Evolutionary conservation across 2,113 vertebrate species (phyloP).

Genomic region (Xiphophorus maculatus): DNA sequence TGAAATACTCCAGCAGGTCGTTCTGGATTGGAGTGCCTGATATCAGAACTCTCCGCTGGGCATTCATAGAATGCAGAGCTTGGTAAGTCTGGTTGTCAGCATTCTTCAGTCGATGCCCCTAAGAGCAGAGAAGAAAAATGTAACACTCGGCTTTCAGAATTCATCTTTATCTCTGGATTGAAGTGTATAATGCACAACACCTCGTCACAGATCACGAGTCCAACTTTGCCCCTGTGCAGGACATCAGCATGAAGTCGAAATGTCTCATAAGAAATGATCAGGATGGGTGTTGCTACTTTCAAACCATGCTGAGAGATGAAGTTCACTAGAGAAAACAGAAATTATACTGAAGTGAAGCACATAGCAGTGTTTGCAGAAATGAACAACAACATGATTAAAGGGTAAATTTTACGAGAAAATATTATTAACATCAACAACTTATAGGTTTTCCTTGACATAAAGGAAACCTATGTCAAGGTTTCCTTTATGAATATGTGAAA

Average conservation of each 20-base stretch:
- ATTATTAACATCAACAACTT: background rate
- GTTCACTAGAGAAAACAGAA: conserved; percentile 74
- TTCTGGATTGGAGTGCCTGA: conserved; percentile 98
- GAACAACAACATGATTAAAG: too few relatives aligned
- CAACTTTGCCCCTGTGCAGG: conserved; percentile 90
- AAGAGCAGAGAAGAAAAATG: background rate
- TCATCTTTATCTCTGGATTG: background rate
- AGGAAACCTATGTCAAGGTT: too few relatives aligned
- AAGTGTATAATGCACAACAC: conserved; percentile 61
- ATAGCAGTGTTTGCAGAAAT: background rate
- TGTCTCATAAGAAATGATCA: conserved; percentile 97
- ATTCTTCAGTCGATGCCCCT: conserved; percentile 97
- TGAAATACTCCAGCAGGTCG: conserved; percentile 97
- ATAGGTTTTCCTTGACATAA: background rate
- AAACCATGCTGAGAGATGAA: conserved; percentile 91
- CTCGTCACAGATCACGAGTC: conserved; percentile 96
- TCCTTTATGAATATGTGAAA: too few relatives aligned
- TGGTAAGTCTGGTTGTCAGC: conserved; percentile 98
- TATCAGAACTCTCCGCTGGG: conserved; percentile 91
- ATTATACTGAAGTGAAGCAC: background rate
- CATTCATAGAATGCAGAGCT: conserved; percentile 89
- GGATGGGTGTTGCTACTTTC: conserved; percentile 89
- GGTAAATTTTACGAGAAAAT: too few relatives aligned
- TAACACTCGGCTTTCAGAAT: background rate
- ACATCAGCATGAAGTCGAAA: conserved; percentile 90